phyloP scores from a whole-genome alignment of 2,113 vertebrate species.

The Acanthochromis polyacanthus region DNA sequence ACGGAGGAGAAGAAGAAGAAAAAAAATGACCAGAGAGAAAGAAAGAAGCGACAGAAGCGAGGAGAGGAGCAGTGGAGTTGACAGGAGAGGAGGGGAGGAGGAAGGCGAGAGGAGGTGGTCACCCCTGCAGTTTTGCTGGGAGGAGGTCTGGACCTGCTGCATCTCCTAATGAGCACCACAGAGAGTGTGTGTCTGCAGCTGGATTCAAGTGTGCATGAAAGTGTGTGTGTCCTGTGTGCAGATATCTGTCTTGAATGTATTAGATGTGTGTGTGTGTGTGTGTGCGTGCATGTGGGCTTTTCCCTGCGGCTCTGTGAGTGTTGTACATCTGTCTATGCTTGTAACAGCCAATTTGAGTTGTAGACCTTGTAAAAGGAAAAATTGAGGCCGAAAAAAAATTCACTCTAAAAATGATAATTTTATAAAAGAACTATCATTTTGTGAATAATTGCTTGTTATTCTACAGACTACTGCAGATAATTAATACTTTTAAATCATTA shows the following conservation, averaged over 20 bases:
- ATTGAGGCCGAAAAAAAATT: neutral
- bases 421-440: too few relatives aligned
- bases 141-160: conserved; percentile 62
- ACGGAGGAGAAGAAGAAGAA: neutral
- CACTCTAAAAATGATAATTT: too few relatives aligned
- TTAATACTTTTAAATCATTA: too few relatives aligned
- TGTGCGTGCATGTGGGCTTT: neutral
- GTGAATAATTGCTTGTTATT: too few relatives aligned
- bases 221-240: neutral
- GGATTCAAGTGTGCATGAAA: conserved; percentile 16
- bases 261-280: neutral
- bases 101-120: conserved; percentile 27
- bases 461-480: too few relatives aligned
- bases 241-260: neutral
- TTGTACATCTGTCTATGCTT: neutral
- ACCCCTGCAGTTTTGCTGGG: conserved; percentile 56
- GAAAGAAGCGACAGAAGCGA: neutral
- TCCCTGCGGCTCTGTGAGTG: conserved; percentile 19
- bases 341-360: conserved; percentile 6
- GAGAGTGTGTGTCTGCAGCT: conserved; percentile 41
- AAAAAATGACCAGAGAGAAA: neutral
- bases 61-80: conserved; percentile 18
- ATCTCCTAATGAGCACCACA: conserved; percentile 65
- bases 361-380: conserved; percentile 7
- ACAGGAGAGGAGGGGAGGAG: conserved; percentile 3